Evolutionary conservation across 92 coral and sea anemone genomes (phyloP).

Genomic region (Galaxea fascicularis): DNA sequence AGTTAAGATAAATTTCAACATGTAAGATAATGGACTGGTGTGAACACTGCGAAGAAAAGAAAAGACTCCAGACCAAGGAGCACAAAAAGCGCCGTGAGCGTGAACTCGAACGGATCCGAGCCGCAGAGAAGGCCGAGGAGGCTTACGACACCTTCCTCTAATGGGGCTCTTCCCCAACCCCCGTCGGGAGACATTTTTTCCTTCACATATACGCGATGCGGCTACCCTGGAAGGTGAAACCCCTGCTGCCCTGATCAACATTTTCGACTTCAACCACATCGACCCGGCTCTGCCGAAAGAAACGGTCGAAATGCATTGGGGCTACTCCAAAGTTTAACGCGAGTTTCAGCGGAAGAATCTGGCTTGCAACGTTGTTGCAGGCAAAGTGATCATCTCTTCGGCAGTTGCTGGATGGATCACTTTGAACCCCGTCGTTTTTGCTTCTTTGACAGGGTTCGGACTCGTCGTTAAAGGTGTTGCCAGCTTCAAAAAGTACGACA

Average conservation of each 20-base stretch:
- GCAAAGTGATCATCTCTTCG: not conserved
- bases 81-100: too few species aligned
- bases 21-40: too few species aligned
- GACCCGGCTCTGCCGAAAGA: not conserved
- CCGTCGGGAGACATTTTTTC: too few species aligned
- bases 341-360: not conserved
- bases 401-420: not conserved
- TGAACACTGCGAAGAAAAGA: too few species aligned
- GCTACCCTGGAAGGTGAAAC: too few species aligned
- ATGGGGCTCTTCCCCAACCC: too few species aligned
- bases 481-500: not conserved
- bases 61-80: too few species aligned
- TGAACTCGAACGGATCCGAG: too few species aligned
- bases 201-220: too few species aligned
- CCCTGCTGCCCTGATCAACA: not conserved
- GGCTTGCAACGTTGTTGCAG: not conserved
- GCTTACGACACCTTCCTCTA: too few species aligned
- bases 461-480: not conserved
- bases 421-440: not conserved
- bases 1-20: too few species aligned
- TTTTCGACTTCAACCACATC: conserved; percentile 4
- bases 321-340: not conserved
- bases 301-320: not conserved
- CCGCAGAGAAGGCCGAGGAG: too few species aligned
- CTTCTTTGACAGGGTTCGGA: not conserved